Base-by-base conservation (phyloP, 2,797 vertebrate species). In the Pristis pectinata region DNA sequence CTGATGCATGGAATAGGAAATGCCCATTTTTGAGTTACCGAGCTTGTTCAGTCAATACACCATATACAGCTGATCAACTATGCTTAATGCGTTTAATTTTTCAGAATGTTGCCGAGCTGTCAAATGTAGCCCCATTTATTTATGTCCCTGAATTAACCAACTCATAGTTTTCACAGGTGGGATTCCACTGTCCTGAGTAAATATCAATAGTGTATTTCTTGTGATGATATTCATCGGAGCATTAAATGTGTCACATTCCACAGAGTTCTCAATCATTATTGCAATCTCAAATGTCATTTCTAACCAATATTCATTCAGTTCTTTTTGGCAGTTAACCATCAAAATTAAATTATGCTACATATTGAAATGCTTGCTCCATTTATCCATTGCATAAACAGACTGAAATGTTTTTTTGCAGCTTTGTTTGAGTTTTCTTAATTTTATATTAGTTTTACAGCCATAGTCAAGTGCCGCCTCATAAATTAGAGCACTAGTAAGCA, bases 401-500 rank as follows among this genome's bases (percentile, higher is more conserved):
- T 19, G 4, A 79, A 79, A 22, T 41, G 80, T 41, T 41, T 24
- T 83, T 83, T 24, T 83, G 7, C 80, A 83, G 13, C 34, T 5
- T 87, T 17, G 53, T 7, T 87, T 17, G 27, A 87, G 53, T 0
- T 19, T 87, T 59, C 83, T n/a, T 61, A 59, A 87, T 87, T 59
- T 59, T 87, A 56, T 34, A 56, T 5, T 17, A 5, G 13, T 87
- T 61, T 13, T 6, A 87, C 83, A 87, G n/a, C 34, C 5, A 56
- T 24, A 4, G 30, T 34, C 11, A 87, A 87, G 30, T 87, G 53
- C 59, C 83, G 87, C 53, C 83, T 87, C 53, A 87, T 87, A 59
- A 87, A 87, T 87, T 87, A 87, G 83, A 87, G 53, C 83, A 87
- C 53, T 59, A 59, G 53, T 34, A 87, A 87, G 53, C 83, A 87